phyloP scores from a whole-genome alignment of 2,888 invertebrate species.

The Slavum lentiscoides region DNA sequence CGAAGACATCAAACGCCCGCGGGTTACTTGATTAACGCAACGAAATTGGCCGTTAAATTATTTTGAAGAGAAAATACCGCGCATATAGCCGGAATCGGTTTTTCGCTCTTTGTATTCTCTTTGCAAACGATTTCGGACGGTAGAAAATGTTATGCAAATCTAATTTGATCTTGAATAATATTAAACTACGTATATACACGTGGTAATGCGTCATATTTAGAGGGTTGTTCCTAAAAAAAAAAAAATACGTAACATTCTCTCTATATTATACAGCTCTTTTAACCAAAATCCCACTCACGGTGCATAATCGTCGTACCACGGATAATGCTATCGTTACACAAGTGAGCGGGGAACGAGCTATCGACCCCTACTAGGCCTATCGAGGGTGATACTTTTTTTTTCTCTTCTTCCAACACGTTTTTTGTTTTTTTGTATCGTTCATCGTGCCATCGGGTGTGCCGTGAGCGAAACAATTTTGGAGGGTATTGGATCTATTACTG shows the following conservation, averaged over 20 bases:
- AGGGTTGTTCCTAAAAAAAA: background rate
- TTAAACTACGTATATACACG: background rate
- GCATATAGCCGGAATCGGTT: background rate
- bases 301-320: constrained; percentile 8
- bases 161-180: constrained; percentile 18
- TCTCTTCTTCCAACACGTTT: constrained; percentile 18
- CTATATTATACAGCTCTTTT: constrained; percentile 5
- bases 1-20: background rate
- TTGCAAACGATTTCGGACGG: constrained; percentile 10
- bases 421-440: background rate
- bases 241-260: constrained; percentile 22
- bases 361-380: constrained; percentile 34
- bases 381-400: constrained; percentile 28
- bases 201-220: constrained; percentile 24
- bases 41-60: background rate
- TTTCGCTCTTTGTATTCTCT: background rate
- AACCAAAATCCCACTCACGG: constrained; percentile 27
- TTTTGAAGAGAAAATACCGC: background rate
- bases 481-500: constrained; percentile 18
- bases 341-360: background rate
- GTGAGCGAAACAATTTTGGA: constrained; percentile 21
- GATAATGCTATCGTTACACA: constrained; percentile 21
- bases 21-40: background rate
- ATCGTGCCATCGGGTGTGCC: background rate
- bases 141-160: constrained; percentile 42